phyloP scores from a whole-genome alignment of 2,888 invertebrate species.

The Diarsia dahlii region DNA sequence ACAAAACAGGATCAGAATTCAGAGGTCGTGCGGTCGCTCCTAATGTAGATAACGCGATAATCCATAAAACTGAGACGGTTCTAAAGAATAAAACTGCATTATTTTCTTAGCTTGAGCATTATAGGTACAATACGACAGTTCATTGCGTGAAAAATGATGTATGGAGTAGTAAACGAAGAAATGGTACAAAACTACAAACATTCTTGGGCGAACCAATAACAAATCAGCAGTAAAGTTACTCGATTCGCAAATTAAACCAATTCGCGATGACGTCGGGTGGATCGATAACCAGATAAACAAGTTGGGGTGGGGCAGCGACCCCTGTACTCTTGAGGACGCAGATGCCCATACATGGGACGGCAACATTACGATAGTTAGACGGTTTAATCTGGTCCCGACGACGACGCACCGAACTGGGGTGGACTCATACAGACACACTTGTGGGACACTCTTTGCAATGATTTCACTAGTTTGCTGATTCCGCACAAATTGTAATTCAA shows the following conservation, averaged over 20 bases:
- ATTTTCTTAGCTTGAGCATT: not conserved
- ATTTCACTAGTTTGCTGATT: slow-evolving; percentile 57
- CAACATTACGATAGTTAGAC: slow-evolving; percentile 75
- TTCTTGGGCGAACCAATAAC: slow-evolving; percentile 52
- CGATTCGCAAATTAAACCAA: slow-evolving; percentile 73
- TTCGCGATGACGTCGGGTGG: slow-evolving; percentile 74
- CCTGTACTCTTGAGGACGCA: slow-evolving; percentile 82
- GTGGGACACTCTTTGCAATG: slow-evolving; percentile 53
- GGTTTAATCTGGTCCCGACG: slow-evolving; percentile 73
- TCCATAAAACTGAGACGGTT: slow-evolving; percentile 33
- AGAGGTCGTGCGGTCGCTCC: slow-evolving; percentile 57
- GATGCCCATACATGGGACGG: slow-evolving; percentile 82
- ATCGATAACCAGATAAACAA: slow-evolving; percentile 87
- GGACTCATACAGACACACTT: slow-evolving; percentile 64
- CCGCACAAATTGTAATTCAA: slow-evolving; percentile 47
- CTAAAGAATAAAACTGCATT: slow-evolving; percentile 16
- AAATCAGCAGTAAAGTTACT: slow-evolving; percentile 65
- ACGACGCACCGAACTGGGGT: slow-evolving; percentile 64
- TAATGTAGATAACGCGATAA: slow-evolving; percentile 61
- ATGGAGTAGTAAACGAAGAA: slow-evolving; percentile 23
- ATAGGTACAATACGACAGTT: slow-evolving; percentile 3
- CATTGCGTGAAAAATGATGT: slow-evolving; percentile 4
- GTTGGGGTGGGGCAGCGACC: slow-evolving; percentile 78
- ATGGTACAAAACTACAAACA: slow-evolving; percentile 23
- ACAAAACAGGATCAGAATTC: slow-evolving; percentile 61